Evolutionary conservation across 2,797 vertebrate species (phyloP), one percentile per base, ranked within the genome.

Genomic region (Poeciliopsis turneri): DNA sequence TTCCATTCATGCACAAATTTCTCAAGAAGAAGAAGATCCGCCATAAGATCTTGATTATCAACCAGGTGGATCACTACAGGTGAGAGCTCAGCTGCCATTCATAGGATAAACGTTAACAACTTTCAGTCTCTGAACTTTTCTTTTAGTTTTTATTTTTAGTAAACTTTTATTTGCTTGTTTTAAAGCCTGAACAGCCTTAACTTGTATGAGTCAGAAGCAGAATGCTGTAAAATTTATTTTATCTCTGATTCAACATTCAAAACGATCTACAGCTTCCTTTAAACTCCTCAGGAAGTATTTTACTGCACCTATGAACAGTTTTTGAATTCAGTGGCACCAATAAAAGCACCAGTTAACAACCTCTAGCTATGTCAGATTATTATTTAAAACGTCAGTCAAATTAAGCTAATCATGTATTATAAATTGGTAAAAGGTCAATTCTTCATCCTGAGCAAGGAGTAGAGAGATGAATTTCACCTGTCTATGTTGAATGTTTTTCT

Each of bases 11-110:
- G 97, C 97, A 99, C 82, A 83, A 81, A 2, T 99, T 97, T 87
- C 96, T 99, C 80, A 97, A 94, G 93, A 95, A 95, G 92, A 98
- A 99, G 92, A 97, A 96, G 92, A 97, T 99, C 82, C 95, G 92
- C 13, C 98, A 99, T 90, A 96, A 92, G 91, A 98, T 99, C 92
- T 88, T 98, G 7, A 80, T 99, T 79, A 93, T 99, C 92, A 99
- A 99, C 95, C 98, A 99, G 93, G 94, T 98, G 92, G 98, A 99
- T 84, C 98, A 96, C 80, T 98, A 96, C 95, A 97, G 98, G 98
- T 99, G 91, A 93, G 74, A 1, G 30, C 39, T 5, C 11, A 1
- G 2, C 33, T 5, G n/a, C 33, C 66, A 55, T 15, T 41, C 49
- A 64, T n/a, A 57, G 59, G 18, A 47, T 16, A 5, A 30, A 30